phyloP scores from a whole-genome alignment of 2,113 vertebrate genomes.

The Calypte anna region DNA sequence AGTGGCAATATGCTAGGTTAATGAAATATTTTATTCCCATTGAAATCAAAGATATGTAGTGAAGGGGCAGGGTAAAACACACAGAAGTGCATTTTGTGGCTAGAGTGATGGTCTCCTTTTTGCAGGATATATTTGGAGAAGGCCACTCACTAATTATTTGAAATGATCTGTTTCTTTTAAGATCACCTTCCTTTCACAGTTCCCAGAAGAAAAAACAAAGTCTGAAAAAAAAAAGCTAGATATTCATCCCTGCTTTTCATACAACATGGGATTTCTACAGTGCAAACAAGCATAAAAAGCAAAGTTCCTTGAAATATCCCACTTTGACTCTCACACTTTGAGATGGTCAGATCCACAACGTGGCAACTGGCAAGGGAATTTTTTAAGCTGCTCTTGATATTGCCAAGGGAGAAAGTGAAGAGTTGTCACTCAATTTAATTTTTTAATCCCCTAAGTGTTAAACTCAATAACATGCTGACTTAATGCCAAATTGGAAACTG shows the following conservation, averaged over 20 bases:
- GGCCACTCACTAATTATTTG: not conserved
- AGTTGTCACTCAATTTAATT: not conserved
- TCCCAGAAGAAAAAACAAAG: not conserved
- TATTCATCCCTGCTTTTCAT: not conserved
- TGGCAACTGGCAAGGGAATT: not conserved
- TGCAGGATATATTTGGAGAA: not conserved
- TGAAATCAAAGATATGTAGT: not conserved
- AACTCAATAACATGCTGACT: rapidly evolving
- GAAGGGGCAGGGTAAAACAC: not conserved
- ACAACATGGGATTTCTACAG: not conserved
- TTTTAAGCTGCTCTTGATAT: not conserved
- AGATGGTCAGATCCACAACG: not conserved
- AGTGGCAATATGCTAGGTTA: not conserved
- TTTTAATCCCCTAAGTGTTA: not conserved
- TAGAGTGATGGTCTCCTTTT: not conserved
- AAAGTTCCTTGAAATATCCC: not conserved
- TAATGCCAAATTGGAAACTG: not conserved
- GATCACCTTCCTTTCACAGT: not conserved
- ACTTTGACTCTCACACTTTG: not conserved
- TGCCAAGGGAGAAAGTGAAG: not conserved
- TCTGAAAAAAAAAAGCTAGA: not conserved
- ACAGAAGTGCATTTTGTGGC: not conserved
- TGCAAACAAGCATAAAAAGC: not conserved
- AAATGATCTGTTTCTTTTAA: not conserved
- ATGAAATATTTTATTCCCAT: not conserved